Conservation (phyloP, 53 echinoderm and acorn worm species). For the Apostichopus leukothele region DNA sequence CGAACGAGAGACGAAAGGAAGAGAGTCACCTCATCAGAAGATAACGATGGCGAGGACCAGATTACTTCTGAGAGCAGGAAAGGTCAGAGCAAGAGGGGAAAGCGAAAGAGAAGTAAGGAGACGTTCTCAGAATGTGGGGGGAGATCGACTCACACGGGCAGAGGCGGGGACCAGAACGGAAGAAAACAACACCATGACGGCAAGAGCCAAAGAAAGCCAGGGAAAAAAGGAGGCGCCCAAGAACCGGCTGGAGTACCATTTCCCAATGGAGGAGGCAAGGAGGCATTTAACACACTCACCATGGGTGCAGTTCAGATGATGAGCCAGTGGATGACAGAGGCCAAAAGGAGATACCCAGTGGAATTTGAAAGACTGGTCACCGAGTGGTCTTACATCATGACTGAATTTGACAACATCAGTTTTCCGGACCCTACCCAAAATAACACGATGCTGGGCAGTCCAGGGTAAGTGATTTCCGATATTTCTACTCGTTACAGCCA, state of each 20-base stretch:
- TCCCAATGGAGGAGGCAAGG: background rate
- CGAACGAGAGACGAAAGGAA: background rate
- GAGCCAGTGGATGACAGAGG: conserved; percentile 19
- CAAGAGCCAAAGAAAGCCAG: background rate
- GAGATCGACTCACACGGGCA: background rate
- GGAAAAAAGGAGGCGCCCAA: background rate
- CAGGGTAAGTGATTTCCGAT: too few species aligned
- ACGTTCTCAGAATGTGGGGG: background rate
- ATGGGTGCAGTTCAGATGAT: conserved; percentile 21
- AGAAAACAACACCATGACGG: background rate
- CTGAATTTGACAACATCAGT: conserved; percentile 12
- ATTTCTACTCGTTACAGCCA: too few species aligned
- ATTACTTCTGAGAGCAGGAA: background rate
- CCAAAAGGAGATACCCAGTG: conserved; percentile 6
- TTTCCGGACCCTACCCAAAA: background rate
- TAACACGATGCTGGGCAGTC: too few species aligned
- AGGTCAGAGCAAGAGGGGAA: background rate
- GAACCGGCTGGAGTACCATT: too few species aligned
- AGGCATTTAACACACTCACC: background rate
- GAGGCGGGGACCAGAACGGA: background rate
- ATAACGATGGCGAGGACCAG: background rate
- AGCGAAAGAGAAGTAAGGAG: background rate
- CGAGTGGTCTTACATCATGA: conserved; percentile 10
- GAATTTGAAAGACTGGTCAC: conserved; percentile 9
- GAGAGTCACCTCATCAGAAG: background rate